A percentile compares a stretch with the other conserved stretches of the same genome.
Evolutionary conservation across 2,888 invertebrate genomes (phyloP).

Genomic region (Hirtodrosophila confusa): DNA sequence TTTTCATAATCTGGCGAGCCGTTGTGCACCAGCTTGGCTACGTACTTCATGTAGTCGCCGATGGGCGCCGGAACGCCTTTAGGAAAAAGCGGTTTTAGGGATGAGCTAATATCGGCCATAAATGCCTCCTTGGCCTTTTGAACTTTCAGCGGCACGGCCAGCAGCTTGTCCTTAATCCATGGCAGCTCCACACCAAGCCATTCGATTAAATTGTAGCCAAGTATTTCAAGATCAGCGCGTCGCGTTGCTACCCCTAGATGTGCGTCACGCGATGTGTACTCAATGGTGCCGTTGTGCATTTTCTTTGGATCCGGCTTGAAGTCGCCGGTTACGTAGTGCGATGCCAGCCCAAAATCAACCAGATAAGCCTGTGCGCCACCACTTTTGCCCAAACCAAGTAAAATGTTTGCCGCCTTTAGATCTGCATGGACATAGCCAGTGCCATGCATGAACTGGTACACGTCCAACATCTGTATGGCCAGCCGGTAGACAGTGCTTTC

Average conservation of each 20-base stretch:
- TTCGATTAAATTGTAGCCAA: conserved; percentile 96
- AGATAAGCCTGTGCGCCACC: conserved; percentile 91
- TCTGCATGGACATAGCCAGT: conserved; percentile 97
- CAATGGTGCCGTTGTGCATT: conserved; percentile 98
- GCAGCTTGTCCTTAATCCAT: conserved; percentile 89
- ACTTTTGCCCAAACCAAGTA: conserved; percentile 89
- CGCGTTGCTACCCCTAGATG: conserved; percentile 95
- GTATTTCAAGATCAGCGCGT: conserved; percentile 96
- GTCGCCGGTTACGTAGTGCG: conserved; percentile 89
- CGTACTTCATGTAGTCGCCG: conserved; percentile 88
- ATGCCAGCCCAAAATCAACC: conserved; percentile 97
- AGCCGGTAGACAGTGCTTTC: conserved; percentile 90
- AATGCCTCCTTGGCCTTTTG: conserved; percentile 89
- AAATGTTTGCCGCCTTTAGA: conserved; percentile 97
- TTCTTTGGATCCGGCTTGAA: conserved; percentile 95
- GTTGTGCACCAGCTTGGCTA: conserved; percentile 88
- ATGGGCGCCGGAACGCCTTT: conserved; percentile 85
- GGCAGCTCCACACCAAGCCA: conserved; percentile 94
- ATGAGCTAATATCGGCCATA: conserved; percentile 85
- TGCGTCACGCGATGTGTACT: conserved; percentile 98
- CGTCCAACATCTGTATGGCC: conserved; percentile 94
- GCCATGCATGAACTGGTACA: conserved; percentile 95
- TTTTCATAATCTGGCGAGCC: conserved; percentile 90
- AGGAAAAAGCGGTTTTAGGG: conserved; percentile 77
- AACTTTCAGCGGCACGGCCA: conserved; percentile 87